These are phyloP conservation scores for Bicyclus anynana DNA, from an alignment of 1,140 invertebrate genomes.

Conservation along the genomic window DNA sequence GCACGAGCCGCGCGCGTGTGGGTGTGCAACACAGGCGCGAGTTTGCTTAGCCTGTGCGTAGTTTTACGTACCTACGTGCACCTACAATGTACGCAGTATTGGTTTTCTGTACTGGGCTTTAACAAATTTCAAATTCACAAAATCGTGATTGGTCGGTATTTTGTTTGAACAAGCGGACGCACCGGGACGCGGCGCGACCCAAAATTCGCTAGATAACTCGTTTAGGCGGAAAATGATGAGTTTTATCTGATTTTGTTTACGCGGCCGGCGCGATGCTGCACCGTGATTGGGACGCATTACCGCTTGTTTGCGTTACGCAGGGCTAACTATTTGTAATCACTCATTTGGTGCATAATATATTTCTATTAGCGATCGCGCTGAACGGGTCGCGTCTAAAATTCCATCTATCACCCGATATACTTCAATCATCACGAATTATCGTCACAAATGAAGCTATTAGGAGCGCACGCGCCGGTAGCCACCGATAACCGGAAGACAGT, in stretches of 20 bases:
- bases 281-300: constrained; percentile 44
- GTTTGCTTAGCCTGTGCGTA: constrained; percentile 72
- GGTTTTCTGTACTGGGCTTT: constrained; percentile 73
- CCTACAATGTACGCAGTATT: constrained; percentile 59
- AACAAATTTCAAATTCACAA: constrained; percentile 77
- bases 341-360: constrained; percentile 23
- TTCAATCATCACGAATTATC: constrained; percentile 45
- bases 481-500: constrained; percentile 64
- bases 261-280: constrained; percentile 37
- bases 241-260: constrained; percentile 64
- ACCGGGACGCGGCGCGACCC: constrained; percentile 44
- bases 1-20: constrained; percentile 35
- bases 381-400: constrained; percentile 14
- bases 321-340: constrained; percentile 32
- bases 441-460: constrained; percentile 72
- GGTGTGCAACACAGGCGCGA: constrained; percentile 43
- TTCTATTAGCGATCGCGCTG: constrained; percentile 11
- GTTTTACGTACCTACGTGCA: constrained; percentile 58
- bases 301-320: constrained; percentile 33
- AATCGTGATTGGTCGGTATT: constrained; percentile 75
- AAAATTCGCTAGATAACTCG: constrained; percentile 68
- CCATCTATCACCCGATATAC: constrained; percentile 13
- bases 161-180: constrained; percentile 70
- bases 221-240: constrained; percentile 66
- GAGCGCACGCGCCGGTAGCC: constrained; percentile 57